Percentiles rank a stretch among this genome's conserved stretches.
These are phyloP conservation scores for Cyclophora punctaria DNA, from an alignment of 2,888 invertebrate genomes.

Conservation along the genomic window DNA sequence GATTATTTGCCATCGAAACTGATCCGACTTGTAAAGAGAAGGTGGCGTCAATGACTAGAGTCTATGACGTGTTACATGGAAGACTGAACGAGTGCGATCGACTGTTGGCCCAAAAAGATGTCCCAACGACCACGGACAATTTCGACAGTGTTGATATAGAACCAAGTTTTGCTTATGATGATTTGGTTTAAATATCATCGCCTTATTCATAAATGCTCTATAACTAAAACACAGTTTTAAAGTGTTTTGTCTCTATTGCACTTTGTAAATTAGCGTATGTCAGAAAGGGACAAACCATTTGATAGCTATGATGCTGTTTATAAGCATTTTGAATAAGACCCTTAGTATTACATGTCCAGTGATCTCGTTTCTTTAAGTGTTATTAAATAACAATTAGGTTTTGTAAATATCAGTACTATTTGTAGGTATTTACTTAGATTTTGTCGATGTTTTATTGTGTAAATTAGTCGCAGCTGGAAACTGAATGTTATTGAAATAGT, in stretches of 20 bases:
- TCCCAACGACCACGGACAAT: constrained; percentile 32
- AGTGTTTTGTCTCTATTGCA: too few species aligned
- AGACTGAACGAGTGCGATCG: constrained; percentile 62
- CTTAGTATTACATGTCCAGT: background rate
- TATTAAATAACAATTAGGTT: constrained; percentile 9
- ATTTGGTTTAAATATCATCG: constrained; percentile 36
- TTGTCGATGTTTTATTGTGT: too few species aligned
- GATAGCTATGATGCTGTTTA: too few species aligned
- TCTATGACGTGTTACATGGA: constrained; percentile 63
- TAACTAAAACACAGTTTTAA: too few species aligned
- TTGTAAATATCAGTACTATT: constrained; percentile 1
- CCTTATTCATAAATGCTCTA: too few species aligned
- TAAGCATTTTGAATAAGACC: too few species aligned
- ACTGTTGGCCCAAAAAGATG: constrained; percentile 53
- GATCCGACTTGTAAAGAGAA: constrained; percentile 70
- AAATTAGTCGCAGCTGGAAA: too few species aligned
- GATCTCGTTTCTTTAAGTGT: constrained; percentile 1
- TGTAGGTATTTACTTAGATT: too few species aligned
- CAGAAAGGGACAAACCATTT: too few species aligned
- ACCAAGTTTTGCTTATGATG: constrained; percentile 56
- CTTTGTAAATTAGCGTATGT: too few species aligned
- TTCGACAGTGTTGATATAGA: constrained; percentile 57
- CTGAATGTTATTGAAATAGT: too few species aligned
- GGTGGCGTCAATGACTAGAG: constrained; percentile 65
- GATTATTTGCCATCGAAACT: constrained; percentile 67